Conservation (phyloP, 2,888 invertebrate species). For the Eretmocerus hayati region DNA sequence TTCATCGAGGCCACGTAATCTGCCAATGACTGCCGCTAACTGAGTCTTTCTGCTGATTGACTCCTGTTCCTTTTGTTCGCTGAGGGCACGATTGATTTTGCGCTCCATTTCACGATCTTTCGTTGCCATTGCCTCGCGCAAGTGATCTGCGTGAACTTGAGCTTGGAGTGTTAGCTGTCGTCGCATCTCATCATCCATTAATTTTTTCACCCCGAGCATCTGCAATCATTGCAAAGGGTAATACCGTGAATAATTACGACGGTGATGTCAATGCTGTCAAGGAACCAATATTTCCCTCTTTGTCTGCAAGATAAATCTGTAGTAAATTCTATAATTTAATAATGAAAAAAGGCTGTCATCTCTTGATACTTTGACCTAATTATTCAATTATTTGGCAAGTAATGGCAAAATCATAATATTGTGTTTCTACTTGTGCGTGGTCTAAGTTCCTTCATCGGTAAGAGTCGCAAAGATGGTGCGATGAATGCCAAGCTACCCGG, state of each 20-base stretch:
- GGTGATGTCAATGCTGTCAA: too few relatives aligned
- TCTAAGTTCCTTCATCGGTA: too few relatives aligned
- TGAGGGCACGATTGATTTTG: constrained; percentile 51
- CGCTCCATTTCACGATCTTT: constrained; percentile 55
- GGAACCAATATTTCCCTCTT: background rate
- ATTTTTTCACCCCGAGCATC: constrained; percentile 56
- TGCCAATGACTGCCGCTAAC: constrained; percentile 65
- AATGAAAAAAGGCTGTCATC: background rate
- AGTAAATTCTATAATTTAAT: background rate
- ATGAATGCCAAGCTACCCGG: too few relatives aligned
- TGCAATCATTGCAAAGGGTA: constrained; percentile 37
- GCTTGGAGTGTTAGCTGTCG: constrained; percentile 76
- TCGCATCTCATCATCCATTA: constrained; percentile 63
- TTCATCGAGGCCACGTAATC: constrained; percentile 69
- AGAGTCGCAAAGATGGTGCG: too few relatives aligned
- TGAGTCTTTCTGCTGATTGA: constrained; percentile 62
- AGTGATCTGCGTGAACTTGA: constrained; percentile 77
- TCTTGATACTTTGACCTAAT: too few relatives aligned
- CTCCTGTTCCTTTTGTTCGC: constrained; percentile 64
- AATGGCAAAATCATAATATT: too few relatives aligned
- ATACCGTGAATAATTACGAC: background rate
- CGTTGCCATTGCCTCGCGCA: constrained; percentile 62
- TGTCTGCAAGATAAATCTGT: background rate
- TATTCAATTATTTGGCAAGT: too few relatives aligned
- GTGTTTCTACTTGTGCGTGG: too few relatives aligned